Percentiles rank a stretch among this genome's conserved stretches.
phyloP scores from a whole-genome alignment of 2,113 vertebrate species.

The Balaeniceps rex region DNA sequence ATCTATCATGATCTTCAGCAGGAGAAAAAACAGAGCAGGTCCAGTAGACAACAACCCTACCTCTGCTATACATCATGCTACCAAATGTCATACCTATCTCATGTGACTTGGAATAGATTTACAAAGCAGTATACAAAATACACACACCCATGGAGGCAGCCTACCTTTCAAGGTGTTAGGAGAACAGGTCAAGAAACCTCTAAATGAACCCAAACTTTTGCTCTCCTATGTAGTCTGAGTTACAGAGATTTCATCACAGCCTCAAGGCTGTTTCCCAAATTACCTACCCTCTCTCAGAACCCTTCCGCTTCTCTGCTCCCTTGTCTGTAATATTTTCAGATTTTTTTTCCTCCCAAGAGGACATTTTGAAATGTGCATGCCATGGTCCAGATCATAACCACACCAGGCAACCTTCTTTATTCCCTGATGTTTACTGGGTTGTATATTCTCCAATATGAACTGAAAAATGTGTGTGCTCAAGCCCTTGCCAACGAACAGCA shows the following conservation, averaged over 20 bases:
- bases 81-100: neutral
- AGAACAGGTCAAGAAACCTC: neutral
- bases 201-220: neutral
- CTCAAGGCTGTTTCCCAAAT: constrained; percentile 2
- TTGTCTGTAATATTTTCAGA: neutral
- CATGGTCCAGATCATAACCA: constrained; percentile 27
- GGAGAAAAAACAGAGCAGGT: neutral
- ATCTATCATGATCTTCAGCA: neutral
- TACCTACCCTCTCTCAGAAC: neutral
- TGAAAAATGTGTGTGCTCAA: constrained; percentile 37
- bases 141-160: neutral
- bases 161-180: neutral
- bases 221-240: neutral
- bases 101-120: neutral
- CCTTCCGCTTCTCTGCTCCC: neutral
- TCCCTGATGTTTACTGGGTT: constrained; percentile 20
- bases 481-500: neutral
- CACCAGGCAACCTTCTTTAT: constrained; percentile 37
- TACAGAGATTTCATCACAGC: neutral
- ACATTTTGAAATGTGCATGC: constrained; percentile 1
- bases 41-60: neutral
- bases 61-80: neutral
- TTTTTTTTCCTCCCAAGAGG: neutral
- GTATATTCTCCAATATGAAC: constrained; percentile 24
- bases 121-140: neutral